Conservation (phyloP, 2,888 invertebrate species). For the Tribolium freemani region DNA sequence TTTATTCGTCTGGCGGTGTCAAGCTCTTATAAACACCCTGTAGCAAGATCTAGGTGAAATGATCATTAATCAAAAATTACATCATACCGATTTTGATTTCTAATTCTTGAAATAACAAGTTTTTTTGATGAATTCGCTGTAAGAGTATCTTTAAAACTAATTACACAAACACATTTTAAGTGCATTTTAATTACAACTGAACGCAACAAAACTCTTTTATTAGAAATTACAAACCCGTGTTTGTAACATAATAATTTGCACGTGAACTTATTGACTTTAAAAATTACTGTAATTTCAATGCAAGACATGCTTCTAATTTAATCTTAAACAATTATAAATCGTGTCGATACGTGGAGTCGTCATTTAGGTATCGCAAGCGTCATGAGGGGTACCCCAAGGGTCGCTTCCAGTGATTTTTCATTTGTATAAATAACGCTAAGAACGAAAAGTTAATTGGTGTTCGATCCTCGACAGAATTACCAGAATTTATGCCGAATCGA, state of each 20-base stretch:
- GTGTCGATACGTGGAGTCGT: neutral
- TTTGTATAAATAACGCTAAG: too few species aligned
- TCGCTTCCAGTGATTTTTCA: too few species aligned
- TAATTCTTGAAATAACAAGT: too few species aligned
- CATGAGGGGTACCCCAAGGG: neutral
- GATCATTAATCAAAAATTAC: slow-evolving; percentile 11
- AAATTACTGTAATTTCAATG: neutral
- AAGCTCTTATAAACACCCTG: too few species aligned
- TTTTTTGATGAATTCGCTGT: too few species aligned
- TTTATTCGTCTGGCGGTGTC: neutral
- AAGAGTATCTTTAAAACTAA: too few species aligned
- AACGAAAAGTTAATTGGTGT: neutral
- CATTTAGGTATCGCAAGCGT: neutral
- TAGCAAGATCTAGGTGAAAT: too few species aligned
- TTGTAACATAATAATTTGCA: neutral
- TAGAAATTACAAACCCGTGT: neutral
- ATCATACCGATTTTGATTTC: neutral
- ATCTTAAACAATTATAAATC: neutral
- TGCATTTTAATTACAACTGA: neutral
- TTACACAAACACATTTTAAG: neutral
- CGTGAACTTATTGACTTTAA: neutral
- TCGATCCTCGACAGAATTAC: neutral
- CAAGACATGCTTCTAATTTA: neutral
- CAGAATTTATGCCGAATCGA: neutral
- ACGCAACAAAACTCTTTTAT: neutral